Evolutionary conservation across 92 coral and sea anemone genomes (phyloP), one percentile per base, ranked within the genome.

Genomic region (Muricea muricata): DNA sequence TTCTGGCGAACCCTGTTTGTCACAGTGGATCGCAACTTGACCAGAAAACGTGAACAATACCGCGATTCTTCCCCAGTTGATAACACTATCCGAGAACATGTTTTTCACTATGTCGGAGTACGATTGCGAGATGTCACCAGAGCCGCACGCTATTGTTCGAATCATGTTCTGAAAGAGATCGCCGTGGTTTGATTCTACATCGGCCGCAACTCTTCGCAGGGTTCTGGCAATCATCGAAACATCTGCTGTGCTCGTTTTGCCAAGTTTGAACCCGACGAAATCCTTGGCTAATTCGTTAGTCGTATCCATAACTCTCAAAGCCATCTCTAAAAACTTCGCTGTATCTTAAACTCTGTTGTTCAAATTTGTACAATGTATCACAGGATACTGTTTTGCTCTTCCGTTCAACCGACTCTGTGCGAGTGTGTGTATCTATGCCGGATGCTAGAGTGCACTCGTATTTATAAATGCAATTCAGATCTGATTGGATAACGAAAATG

Each of bases 21-120:
- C 24, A 23, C 95, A 96, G 80, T 91, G 82, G n/a, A 82, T 60
- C 2, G 99, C 98, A 2, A 96, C 81, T 69, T 88, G 91, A 29
- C 93, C 98, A 2, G 92, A 93, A 76, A 96, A 87, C 25, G 97
- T 92, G 85, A 84, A 92, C 32, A 96, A 77, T 32, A 89, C 97
- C 23, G 91, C 99, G 2, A 96, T 90, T 20, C 99, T 75, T 40
- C 99, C 99, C 99, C 99, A 96, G 86, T 96, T 96, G 48, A 96
- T 89, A 33, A 56, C 54, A 45, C 91, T 93, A 14, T 91, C 92
- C 4, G 82, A 71, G 65, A 93, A 85, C 29, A 93, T 92, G 55
- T 90, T 96, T 69, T 96, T 93, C 1, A 96, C 99, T 13, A 94
- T 89, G 18, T 86, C 81, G 25, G 70, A 57, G 55, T 87, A 96